Percentiles rank a stretch among this genome's conserved stretches.
Evolutionary conservation across 2,113 vertebrate genomes (phyloP).

Genomic region (Thermophis baileyi): DNA sequence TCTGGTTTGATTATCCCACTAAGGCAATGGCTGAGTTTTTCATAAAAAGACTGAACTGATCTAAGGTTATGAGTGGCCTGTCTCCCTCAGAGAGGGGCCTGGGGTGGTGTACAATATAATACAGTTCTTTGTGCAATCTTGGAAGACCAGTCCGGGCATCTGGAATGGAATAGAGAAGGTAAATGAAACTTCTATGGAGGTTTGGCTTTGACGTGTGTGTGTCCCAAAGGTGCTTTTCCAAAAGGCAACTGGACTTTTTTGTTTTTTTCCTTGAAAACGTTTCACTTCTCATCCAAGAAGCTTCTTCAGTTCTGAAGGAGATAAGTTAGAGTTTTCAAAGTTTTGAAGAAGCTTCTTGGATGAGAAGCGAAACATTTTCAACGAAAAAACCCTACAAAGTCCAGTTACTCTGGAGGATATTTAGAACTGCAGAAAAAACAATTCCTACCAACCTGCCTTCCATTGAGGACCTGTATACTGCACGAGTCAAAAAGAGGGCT

Average conservation of each 20-base stretch:
- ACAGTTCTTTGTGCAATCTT: not conserved
- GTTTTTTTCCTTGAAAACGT: not conserved
- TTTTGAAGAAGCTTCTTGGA: not conserved
- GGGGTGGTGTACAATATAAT: not conserved
- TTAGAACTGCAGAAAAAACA: no score
- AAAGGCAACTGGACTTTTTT: not conserved
- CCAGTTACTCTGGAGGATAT: no score
- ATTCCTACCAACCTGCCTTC: no score
- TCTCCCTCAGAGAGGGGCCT: not conserved
- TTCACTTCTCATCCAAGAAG: not conserved
- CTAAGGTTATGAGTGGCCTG: not conserved
- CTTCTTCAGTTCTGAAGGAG: not conserved
- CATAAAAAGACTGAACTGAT: not conserved
- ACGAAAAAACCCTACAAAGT: not conserved
- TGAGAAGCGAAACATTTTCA: not conserved
- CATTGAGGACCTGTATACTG: no score
- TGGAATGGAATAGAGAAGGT: not conserved
- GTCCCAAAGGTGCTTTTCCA: not conserved
- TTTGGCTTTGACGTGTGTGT: not conserved
- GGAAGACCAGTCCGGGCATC: not conserved
- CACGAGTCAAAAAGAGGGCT: no score
- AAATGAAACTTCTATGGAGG: not conserved
- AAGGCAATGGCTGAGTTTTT: not conserved
- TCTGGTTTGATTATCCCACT: not conserved
- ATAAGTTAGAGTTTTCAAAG: not conserved